phyloP scores from a whole-genome alignment of 2,113 vertebrate genomes.

The human (Homo sapiens) region GRCh38 chr2:102185501-102186000 shows the following conservation, averaged over 20 bases:
- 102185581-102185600: background rate
- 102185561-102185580: background rate
- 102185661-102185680: background rate
- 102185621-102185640: background rate
- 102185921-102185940: background rate
- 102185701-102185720: background rate
- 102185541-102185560: rapidly evolving
- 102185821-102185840: background rate
- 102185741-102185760: background rate
- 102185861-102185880: background rate
- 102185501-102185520: background rate
- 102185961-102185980: background rate
- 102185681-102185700: background rate
- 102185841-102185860: background rate
- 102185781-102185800: no score
- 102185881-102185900: background rate
- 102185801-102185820: background rate
- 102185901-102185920: no score
- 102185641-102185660: background rate
- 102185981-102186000: background rate
- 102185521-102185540: rapidly evolving
- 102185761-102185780: background rate
- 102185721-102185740: background rate
- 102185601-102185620: background rate
- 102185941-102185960: background rate